Percentiles rank a stretch among this genome's conserved stretches.
Conservation (phyloP, 2,888 invertebrate genomes). For the Idaea biselata region DNA sequence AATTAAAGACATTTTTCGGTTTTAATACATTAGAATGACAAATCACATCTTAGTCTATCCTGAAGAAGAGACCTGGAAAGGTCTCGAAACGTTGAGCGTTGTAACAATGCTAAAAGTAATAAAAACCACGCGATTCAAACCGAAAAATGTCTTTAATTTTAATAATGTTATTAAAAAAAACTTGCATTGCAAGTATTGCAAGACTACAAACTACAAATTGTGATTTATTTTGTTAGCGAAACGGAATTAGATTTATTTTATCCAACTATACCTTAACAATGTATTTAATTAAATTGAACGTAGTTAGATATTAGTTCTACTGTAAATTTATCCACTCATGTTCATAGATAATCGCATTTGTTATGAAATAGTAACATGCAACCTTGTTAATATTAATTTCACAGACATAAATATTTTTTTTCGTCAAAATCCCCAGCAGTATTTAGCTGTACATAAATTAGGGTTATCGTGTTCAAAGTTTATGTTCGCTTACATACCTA, state of each 20-base stretch:
- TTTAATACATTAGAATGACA: too few species aligned
- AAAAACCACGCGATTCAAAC: too few species aligned
- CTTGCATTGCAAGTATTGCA: too few species aligned
- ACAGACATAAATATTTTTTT: conserved; percentile 32
- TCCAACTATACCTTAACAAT: neutral
- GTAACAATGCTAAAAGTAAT: too few species aligned
- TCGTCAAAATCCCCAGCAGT: conserved; percentile 43
- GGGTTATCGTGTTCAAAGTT: conserved; percentile 71
- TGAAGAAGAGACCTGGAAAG: too few species aligned
- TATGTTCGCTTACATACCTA: conserved; percentile 66
- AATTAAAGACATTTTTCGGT: too few species aligned
- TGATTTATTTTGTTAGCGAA: neutral
- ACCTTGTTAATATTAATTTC: conserved; percentile 33
- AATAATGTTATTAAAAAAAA: too few species aligned
- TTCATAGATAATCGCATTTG: conserved; percentile 23
- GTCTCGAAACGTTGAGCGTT: too few species aligned
- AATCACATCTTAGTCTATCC: too few species aligned
- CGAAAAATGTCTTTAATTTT: too few species aligned
- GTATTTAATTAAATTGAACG: neutral
- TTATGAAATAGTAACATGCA: conserved; percentile 26
- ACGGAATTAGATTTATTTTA: neutral
- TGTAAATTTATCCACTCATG: conserved; percentile 11
- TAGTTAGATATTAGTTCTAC: conserved; percentile 5
- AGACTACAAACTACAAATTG: neutral
- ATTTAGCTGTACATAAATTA: conserved; percentile 64